Evolutionary conservation across 1,140 invertebrate species (phyloP).

Genomic region (Apocrypta bakeri): DNA sequence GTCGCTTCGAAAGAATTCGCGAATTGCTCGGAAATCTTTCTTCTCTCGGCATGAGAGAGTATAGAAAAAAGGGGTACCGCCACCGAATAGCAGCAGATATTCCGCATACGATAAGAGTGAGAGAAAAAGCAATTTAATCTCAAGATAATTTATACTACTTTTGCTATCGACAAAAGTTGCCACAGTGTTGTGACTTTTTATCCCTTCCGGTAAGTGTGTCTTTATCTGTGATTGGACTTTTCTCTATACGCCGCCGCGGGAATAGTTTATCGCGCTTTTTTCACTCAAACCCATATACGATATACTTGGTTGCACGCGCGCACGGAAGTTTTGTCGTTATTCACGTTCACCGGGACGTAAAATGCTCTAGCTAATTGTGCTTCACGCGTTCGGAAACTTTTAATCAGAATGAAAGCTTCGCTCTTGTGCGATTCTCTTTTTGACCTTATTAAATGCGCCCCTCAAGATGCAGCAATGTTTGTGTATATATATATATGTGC

Average conservation of each 20-base stretch:
- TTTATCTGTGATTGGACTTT: neutral
- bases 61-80: neutral
- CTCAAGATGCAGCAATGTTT: too few species aligned
- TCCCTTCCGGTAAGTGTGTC: too few species aligned
- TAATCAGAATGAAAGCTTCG: neutral
- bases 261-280: neutral
- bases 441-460: too few species aligned
- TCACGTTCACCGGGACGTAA: neutral
- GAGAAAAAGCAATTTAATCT: conserved; percentile 8
- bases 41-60: neutral
- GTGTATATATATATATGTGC: too few species aligned
- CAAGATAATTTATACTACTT: conserved; percentile 4
- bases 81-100: neutral
- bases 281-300: neutral
- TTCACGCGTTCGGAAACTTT: neutral
- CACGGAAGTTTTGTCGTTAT: neutral
- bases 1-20: conserved; percentile 32
- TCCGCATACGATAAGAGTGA: too few species aligned
- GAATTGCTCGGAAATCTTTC: conserved; percentile 19
- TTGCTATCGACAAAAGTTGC: neutral
- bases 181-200: neutral
- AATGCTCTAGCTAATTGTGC: neutral
- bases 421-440: too few species aligned
- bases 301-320: neutral
- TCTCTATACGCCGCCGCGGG: neutral